phyloP scores from a whole-genome alignment of 2,797 vertebrate genomes.

The Bradypus variegatus region DNA sequence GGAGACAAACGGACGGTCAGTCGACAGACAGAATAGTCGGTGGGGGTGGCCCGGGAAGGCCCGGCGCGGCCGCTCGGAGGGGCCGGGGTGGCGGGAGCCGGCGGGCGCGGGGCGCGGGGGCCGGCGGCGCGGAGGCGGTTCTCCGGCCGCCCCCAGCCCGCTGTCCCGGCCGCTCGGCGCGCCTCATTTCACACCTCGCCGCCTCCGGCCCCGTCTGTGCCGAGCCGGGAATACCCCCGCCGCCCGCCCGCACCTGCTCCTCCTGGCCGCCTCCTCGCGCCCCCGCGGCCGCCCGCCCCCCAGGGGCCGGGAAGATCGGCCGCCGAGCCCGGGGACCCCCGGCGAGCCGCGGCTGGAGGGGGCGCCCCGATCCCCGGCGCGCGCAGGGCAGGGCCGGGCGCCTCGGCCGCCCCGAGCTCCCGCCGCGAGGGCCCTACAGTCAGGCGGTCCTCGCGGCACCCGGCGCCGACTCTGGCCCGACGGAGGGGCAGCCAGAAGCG shows the following conservation, averaged over 20 bases:
- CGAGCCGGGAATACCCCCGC: constrained; percentile 63
- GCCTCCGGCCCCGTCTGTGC: constrained; percentile 67
- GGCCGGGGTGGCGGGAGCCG: neutral
- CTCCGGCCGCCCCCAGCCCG: constrained; percentile 61
- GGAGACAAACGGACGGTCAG: constrained; percentile 41
- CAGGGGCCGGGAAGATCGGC: neutral
- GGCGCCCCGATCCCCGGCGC: neutral
- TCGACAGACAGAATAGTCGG: constrained; percentile 54
- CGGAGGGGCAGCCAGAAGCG: constrained; percentile 19
- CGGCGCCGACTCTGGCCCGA: constrained; percentile 26
- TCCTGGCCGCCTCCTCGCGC: constrained; percentile 47
- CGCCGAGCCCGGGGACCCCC: neutral
- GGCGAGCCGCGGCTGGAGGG: constrained; percentile 17
- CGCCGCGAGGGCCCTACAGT: neutral
- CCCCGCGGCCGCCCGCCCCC: neutral
- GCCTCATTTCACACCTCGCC: constrained; percentile 69
- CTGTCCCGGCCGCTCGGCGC: constrained; percentile 53
- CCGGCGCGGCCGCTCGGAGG: neutral
- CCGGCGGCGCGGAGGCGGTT: constrained; percentile 57
- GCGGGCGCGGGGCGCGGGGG: neutral
- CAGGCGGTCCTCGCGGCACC: neutral
- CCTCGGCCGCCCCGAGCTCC: neutral
- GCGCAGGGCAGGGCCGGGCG: neutral
- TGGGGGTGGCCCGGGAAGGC: neutral
- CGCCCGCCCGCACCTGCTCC: constrained; percentile 64